A percentile compares a stretch with the other conserved stretches of the same genome.
Conservation (phyloP, 2,888 invertebrate species). For the Cephus spinipes region DNA sequence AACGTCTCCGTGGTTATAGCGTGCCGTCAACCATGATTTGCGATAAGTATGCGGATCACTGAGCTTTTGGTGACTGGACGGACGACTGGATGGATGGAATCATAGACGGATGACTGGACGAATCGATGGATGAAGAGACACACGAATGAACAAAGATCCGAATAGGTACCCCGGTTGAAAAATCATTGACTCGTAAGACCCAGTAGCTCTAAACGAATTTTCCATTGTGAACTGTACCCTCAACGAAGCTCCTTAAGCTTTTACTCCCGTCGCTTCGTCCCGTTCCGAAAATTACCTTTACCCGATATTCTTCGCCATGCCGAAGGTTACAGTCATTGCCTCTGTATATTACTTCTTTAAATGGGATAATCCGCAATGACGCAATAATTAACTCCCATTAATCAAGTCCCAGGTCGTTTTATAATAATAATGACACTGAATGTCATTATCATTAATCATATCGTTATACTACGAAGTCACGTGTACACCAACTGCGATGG, state of each 20-base stretch:
- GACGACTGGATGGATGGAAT: not conserved
- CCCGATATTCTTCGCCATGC: not conserved
- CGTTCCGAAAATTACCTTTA: not conserved
- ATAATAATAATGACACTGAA: not conserved
- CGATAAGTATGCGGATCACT: constrained; percentile 46
- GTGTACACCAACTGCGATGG: not conserved
- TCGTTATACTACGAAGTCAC: not conserved
- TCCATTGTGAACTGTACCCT: not conserved
- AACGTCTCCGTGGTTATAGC: constrained; percentile 9
- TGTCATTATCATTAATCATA: not conserved
- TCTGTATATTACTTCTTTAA: not conserved
- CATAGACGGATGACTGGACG: not conserved
- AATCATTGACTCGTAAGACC: not conserved
- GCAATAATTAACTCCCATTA: not conserved
- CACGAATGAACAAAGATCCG: not conserved
- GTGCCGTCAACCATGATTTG: constrained; percentile 26
- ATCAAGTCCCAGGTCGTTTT: not conserved
- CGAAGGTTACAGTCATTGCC: not conserved
- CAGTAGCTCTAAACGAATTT: not conserved
- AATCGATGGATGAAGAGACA: not conserved
- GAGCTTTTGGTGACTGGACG: constrained; percentile 31
- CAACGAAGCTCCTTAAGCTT: not conserved
- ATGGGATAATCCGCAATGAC: not conserved
- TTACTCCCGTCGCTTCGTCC: not conserved
- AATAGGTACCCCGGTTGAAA: not conserved